Evolutionary conservation across 2,888 invertebrate species (phyloP).

Genomic region (Litoditis marina): DNA sequence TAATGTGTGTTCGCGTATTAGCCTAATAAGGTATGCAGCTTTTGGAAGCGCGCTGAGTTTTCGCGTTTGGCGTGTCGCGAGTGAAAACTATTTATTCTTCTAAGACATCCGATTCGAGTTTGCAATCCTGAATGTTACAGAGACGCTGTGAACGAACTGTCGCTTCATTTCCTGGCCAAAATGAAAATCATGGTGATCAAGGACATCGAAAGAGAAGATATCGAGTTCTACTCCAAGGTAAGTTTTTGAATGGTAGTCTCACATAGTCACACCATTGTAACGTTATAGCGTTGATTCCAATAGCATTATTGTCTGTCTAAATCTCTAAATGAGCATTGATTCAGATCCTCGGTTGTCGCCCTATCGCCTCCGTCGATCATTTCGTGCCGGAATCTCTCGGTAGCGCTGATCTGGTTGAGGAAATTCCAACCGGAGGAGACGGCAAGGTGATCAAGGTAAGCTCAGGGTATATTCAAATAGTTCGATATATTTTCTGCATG

Average conservation of each 20-base stretch:
- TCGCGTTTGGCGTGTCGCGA: no score
- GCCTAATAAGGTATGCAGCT: no score
- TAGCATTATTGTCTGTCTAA: background rate
- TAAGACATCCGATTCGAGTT: constrained; percentile 13
- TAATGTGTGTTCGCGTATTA: no score
- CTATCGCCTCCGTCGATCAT: constrained; percentile 97
- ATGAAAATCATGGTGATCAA: constrained; percentile 97
- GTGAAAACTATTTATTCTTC: no score
- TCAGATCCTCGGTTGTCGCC: constrained; percentile 67
- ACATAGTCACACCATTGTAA: background rate
- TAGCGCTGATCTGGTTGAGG: constrained; percentile 88
- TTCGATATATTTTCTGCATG: background rate
- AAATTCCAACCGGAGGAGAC: constrained; percentile 80
- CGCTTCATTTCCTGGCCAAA: constrained; percentile 95
- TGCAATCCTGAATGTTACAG: constrained; percentile 66
- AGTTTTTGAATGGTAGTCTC: background rate
- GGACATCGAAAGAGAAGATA: constrained; percentile 95
- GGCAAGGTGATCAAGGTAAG: constrained; percentile 80
- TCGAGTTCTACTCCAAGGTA: constrained; percentile 90
- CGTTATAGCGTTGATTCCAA: no score
- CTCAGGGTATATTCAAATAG: background rate
- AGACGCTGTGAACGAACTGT: constrained; percentile 93
- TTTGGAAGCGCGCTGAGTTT: no score
- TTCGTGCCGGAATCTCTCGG: constrained; percentile 88
- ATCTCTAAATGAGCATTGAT: constrained; percentile 4